Conservation (phyloP, 2,113 vertebrate species). For the Sitta europaea region DNA sequence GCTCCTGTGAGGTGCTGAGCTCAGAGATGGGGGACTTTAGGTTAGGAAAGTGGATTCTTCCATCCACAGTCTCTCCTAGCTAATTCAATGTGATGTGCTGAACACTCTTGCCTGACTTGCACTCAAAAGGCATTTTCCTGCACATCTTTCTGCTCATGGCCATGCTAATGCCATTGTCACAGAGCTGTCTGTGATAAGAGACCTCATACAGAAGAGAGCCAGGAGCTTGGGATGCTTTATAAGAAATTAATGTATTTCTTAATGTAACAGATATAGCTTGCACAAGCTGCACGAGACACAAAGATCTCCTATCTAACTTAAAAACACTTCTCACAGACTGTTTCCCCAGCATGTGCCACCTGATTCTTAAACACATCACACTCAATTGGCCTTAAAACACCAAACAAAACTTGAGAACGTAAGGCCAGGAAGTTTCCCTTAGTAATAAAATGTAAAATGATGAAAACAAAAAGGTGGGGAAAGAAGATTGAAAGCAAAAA, state of each 20-base stretch:
- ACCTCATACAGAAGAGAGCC: neutral
- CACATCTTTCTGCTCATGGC: neutral
- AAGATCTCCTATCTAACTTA: neutral
- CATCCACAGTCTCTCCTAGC: neutral
- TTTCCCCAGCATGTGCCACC: neutral
- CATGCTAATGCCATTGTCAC: neutral
- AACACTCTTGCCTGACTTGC: neutral
- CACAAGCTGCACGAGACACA: neutral
- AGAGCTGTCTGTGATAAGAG: neutral
- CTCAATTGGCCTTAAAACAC: neutral
- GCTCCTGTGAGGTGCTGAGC: neutral
- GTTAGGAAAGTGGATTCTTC: neutral
- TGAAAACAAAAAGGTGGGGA: neutral
- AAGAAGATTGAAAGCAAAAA: neutral
- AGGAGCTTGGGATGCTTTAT: neutral
- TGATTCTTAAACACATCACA: neutral
- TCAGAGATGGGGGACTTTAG: neutral
- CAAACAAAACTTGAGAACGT: neutral
- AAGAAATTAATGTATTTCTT: neutral
- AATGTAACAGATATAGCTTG: neutral
- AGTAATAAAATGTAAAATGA: neutral
- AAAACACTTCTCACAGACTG: neutral
- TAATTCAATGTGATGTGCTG: accelerated
- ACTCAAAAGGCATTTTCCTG: neutral
- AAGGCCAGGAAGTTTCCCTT: neutral